Conservation (phyloP, 2,113 vertebrate species). For the Eretmochelys imbricata region DNA sequence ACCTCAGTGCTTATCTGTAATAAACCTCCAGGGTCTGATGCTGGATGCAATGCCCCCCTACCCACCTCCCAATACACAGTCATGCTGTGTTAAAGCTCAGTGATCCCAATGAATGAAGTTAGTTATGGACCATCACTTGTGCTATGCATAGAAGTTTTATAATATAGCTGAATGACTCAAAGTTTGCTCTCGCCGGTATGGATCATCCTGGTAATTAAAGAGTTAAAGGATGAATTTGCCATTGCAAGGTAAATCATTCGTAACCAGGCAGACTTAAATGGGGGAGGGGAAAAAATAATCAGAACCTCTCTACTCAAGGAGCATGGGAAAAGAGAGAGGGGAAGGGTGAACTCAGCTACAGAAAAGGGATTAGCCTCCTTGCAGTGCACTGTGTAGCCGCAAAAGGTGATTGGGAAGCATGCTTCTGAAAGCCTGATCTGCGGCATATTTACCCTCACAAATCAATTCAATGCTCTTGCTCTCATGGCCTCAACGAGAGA, state of each 20-base stretch:
- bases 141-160: accelerated
- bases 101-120: accelerated
- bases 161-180: accelerated
- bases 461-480: not conserved
- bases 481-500: not conserved
- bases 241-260: not conserved
- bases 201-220: not conserved
- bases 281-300: accelerated
- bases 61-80: not conserved
- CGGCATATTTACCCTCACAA: accelerated
- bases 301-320: accelerated
- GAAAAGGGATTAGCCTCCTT: not conserved
- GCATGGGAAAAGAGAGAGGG: not conserved
- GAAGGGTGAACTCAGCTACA: not conserved
- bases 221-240: not conserved
- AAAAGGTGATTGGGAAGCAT: not conserved
- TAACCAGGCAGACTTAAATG: not conserved
- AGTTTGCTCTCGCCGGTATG: not conserved
- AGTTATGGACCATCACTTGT: accelerated
- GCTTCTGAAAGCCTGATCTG: accelerated
- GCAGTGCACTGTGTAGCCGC: accelerated
- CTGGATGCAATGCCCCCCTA: not conserved
- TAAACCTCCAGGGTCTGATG: not conserved
- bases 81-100: not conserved
- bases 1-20: not conserved